Evolutionary conservation across 2,113 vertebrate species (phyloP), one percentile per base, ranked within the genome.

Genomic region (Chloebia gouldiae): DNA sequence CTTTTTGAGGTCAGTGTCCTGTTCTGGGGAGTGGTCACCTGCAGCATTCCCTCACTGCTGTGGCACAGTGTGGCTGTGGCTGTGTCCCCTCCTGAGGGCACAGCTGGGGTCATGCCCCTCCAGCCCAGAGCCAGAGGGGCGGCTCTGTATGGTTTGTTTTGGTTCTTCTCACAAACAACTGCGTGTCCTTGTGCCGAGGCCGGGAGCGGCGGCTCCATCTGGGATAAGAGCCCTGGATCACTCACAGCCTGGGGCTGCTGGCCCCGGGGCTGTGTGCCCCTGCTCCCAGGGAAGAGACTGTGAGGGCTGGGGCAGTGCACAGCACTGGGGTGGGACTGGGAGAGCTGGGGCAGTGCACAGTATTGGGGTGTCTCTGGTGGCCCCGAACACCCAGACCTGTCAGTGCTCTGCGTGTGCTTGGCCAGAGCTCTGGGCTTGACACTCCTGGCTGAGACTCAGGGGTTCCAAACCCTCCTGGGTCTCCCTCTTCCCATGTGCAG

Each of bases 171-270:
- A 13, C 72, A 88, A 92, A 88, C 86, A 94, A 18, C 42, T 1
- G n/a, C 1, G 10, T 8, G 95, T 89, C 95, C 92, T 96, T 95
- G 95, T 88, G 85, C 72, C 7, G 10, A 95, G 94, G 60, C 88
- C 95, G 5, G 87, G 17, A 66, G 87, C 23, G 0, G 42, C 86
- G 22, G 80, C 84, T 93, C 59, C 17, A 0, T 6, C 50, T 27
- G 90, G 94, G 59, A 89, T 44, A 65, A 42, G 7, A 11, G 1
- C 3, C 44, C 81, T 1, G 1, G 23, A 1, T 2, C 12, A 9
- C 12, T 31, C 0, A 0, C 25, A n/a, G 79, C 54, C 69, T 2
- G 45, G 50, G n/a, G 35, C 23, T 57, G n/a, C n/a, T n/a, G n/a
- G n/a, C 3, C 24, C 61, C 2, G 6, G 13, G 2, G 39, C 59